Percentiles rank a stretch among this genome's conserved stretches.
Evolutionary conservation across 2,113 vertebrate species (phyloP).

Genomic region (Gorsachius goisagi): DNA sequence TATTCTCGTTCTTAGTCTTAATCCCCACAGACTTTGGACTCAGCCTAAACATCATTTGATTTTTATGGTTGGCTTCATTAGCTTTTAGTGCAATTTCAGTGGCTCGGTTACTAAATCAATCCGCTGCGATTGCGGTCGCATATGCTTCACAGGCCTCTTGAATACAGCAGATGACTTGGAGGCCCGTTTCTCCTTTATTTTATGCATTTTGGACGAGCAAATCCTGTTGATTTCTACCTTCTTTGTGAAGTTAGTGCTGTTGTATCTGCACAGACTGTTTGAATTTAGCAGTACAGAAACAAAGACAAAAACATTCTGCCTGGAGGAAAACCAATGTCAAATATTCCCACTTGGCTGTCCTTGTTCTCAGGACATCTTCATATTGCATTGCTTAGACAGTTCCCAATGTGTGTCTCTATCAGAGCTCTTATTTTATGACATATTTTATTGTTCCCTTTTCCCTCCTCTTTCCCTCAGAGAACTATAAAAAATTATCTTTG

Average conservation of each 20-base stretch:
- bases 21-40: slow-evolving; percentile 7
- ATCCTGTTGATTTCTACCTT: slow-evolving; percentile 35
- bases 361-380: neutral
- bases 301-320: slow-evolving; percentile 26
- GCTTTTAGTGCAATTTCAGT: slow-evolving; percentile 41
- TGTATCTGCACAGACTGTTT: slow-evolving; percentile 25
- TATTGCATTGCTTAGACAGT: neutral
- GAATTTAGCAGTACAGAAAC: slow-evolving; percentile 34
- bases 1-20: neutral
- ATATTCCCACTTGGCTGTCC: neutral
- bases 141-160: slow-evolving; percentile 21
- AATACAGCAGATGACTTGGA: neutral
- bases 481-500: neutral
- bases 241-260: slow-evolving; percentile 13
- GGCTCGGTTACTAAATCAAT: slow-evolving; percentile 30
- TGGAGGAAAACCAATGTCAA: slow-evolving; percentile 17
- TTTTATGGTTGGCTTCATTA: slow-evolving; percentile 45
- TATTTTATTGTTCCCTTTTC: neutral
- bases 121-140: slow-evolving; percentile 21
- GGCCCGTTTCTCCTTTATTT: neutral
- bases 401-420: neutral
- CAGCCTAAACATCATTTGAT: slow-evolving; percentile 6
- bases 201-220: slow-evolving; percentile 4
- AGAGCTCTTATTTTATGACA: neutral
- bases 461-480: neutral